Base-by-base conservation (phyloP, 2,113 vertebrate species). In the Trachemys scripta region DNA sequence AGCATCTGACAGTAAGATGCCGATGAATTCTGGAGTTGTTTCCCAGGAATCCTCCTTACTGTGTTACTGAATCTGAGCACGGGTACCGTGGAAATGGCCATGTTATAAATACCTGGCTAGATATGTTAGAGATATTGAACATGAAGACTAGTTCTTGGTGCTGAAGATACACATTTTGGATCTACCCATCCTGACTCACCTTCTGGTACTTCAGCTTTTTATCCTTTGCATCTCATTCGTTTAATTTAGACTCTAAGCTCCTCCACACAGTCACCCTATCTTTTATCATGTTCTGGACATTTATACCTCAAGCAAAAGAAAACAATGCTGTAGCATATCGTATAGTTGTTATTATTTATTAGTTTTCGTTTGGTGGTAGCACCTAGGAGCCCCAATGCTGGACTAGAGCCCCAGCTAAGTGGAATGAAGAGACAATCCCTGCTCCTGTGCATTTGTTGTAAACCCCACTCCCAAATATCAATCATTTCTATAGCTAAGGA, bases 131-230 rank as follows among this genome's bases (percentile, higher is more conserved):
- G 24, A 27, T 27, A 42, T 45, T 76, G 72, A 76, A 27, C 16
- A 47, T 88, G 19, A 94, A 87, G 65, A 90, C 65, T 50, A 92
- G 91, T 92, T 87, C 45, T 24, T 56, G 86, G 31, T 31, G 12
- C 62, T 82, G 62, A 96, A 90, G 49, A 54, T 3, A 69, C 1
- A 75, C 10, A 2, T 1, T 84, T 50, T 90, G 75, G 19, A 69
- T 89, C 81, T 94, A 65, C 42, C 31, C 14, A 57, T 84, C 53
- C 90, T 75, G 38, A 89, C 53, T 20, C 75, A 38, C 10, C 83
- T 94, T 47, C 72, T 0, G 0, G 10, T 76, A 27, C 42, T 38
- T 50, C 72, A 0, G 0, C 38, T 76, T 20, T 5, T 54, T 47
- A 47, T 45, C 10, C 42, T 45, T 13, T 5, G 47, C 53, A 49